These are phyloP conservation scores for Hylaeus anthracinus DNA, from an alignment of 1,140 invertebrate species.

Conservation along the genomic window DNA sequence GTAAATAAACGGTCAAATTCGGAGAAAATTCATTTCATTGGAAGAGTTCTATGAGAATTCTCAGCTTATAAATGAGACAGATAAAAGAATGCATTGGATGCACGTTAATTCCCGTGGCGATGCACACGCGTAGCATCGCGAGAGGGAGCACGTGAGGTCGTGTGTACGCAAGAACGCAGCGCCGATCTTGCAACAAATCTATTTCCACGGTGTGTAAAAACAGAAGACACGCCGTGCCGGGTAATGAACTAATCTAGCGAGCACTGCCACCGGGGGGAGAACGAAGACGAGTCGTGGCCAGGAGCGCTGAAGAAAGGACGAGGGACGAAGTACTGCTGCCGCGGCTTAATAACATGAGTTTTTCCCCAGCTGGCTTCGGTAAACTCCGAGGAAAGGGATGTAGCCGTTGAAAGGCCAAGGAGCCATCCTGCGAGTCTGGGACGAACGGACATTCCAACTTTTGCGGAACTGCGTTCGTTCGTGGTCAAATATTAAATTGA, in stretches of 20 bases:
- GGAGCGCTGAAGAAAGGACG: conserved; percentile 38
- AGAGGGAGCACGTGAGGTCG: not conserved
- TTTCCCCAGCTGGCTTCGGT: conserved; percentile 57
- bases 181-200: conserved; percentile 74
- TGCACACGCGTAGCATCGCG: not conserved
- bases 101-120: not conserved
- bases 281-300: conserved; percentile 26
- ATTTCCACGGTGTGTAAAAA: conserved; percentile 70
- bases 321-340: conserved; percentile 60
- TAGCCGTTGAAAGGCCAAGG: conserved; percentile 20
- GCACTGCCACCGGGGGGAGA: conserved; percentile 38
- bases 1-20: no score
- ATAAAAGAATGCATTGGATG: not conserved
- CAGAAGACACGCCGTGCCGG: conserved; percentile 67
- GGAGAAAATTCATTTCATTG: no score
- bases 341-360: conserved; percentile 72
- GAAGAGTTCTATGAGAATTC: no score
- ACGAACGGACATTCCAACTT: conserved; percentile 19
- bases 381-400: conserved; percentile 42
- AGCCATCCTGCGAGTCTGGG: conserved; percentile 7
- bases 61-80: no score
- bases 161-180: conserved; percentile 59
- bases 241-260: conserved; percentile 74
- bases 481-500: no score
- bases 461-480: conserved; percentile 39